Percentiles rank a stretch among this genome's conserved stretches.
Conservation (phyloP, 1,140 invertebrate species). For the Chymomyza costata region DNA sequence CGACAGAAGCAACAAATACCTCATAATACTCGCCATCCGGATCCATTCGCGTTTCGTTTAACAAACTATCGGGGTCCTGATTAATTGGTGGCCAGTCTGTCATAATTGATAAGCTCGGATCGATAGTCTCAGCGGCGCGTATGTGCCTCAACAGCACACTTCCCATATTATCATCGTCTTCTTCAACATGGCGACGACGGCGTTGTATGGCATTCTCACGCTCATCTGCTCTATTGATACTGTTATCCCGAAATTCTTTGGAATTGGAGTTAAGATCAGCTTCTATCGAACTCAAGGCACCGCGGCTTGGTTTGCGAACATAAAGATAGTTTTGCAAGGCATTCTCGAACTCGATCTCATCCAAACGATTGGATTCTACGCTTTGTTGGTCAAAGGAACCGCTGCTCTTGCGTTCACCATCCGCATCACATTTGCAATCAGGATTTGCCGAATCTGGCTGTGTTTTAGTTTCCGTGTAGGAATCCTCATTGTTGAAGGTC, state of each 20-base stretch:
- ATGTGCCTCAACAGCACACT: slow-evolving; percentile 56
- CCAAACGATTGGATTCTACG: slow-evolving; percentile 8
- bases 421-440: slow-evolving; percentile 45
- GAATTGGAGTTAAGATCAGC: not conserved
- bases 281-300: not conserved
- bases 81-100: not conserved
- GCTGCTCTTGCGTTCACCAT: not conserved
- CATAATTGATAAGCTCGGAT: not conserved
- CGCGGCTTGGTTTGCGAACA: slow-evolving; percentile 27
- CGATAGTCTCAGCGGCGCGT: slow-evolving; percentile 9
- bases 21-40: slow-evolving; percentile 25
- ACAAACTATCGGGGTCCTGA: slow-evolving; percentile 1
- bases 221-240: slow-evolving; percentile 11
- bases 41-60: slow-evolving; percentile 31
- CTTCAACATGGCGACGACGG: slow-evolving; percentile 6
- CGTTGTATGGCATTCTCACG: slow-evolving; percentile 9
- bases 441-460: not conserved
- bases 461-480: not conserved
- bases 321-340: slow-evolving; percentile 69
- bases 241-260: slow-evolving; percentile 18
- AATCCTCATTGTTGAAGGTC: slow-evolving; percentile 10
- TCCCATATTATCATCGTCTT: slow-evolving; percentile 4
- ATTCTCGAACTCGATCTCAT: slow-evolving; percentile 66
- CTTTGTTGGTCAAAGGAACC: not conserved
- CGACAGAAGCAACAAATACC: slow-evolving; percentile 24